A percentile compares a stretch with the other conserved stretches of the same genome.
phyloP scores from a whole-genome alignment of 2,113 vertebrate species.

The Dasyurus viverrinus region DNA sequence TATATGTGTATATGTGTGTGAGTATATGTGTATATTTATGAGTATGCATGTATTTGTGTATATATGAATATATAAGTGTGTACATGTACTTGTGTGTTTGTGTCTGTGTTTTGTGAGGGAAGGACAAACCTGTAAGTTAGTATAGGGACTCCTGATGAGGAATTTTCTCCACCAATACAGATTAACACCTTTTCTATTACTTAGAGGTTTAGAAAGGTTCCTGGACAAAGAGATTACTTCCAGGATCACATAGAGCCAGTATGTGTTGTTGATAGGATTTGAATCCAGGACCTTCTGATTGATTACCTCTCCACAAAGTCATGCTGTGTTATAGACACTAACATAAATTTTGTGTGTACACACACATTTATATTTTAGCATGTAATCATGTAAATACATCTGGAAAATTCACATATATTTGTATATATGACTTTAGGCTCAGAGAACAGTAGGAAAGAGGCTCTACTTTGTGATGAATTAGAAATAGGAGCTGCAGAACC shows the following conservation, averaged over 20 bases:
- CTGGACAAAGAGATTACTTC: neutral
- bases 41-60: neutral
- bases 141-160: neutral
- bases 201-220: neutral
- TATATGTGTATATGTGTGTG: neutral
- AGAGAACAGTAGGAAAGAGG: neutral
- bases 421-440: neutral
- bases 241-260: neutral
- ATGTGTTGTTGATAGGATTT: neutral
- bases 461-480: neutral
- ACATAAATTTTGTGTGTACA: neutral
- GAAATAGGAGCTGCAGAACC: constrained; percentile 22
- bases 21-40: neutral
- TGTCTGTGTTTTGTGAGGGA: neutral
- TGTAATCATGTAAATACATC: neutral
- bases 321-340: neutral
- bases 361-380: neutral
- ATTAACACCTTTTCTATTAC: neutral
- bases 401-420: neutral
- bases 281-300: neutral
- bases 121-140: neutral
- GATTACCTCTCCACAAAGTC: neutral
- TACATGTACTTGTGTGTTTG: neutral
- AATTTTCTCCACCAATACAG: neutral
- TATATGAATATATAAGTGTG: no score